Base-by-base conservation (phyloP, 1,140 invertebrate genomes). In the Pogonognathellus flavescens region DNA sequence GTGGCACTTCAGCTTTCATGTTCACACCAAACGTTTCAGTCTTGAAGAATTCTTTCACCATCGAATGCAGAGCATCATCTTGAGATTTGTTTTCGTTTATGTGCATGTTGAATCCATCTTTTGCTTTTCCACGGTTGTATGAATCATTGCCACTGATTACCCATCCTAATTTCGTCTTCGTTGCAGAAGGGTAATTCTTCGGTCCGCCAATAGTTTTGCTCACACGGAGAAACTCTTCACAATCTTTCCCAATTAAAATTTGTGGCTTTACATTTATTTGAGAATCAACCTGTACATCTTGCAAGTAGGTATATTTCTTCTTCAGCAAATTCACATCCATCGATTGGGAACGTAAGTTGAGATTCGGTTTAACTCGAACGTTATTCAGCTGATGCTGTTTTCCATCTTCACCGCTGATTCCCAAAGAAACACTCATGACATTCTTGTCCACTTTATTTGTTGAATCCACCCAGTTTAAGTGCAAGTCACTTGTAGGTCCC, bases 11-110 rank as follows among this genome's bases (percentile, higher is more conserved):
- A n/a, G 50, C n/a, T 7, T 60, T 18, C 41, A 60, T 9, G 16
- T 62, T 31, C 0, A 82, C 53, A 31, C 87, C 85, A 20, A 88
- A 84, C 5, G 50, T 52, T n/a, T 86, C 87, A 2, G 76, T 80
- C 14, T 49, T 22, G 55, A 86, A 88, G 25, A 76, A 84, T 0
- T 49, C 76, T 18, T 84, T 76, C 9, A 86, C 85, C 0, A 86
- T 53, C 9, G 49, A 10, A 20, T 85, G 80, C 9, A 60, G 18
- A 6, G 59, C 59, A 8, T 60, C 59, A 20, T 60, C 59, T n/a
- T 10, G 9, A 9, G 8, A 13, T 76, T 0, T 18, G 9, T 60
- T 18, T 18, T 1, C 18, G 18, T 5, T 1, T 6, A 60, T 8
- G 18, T 22, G 18, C 8, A 18, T 3, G 22, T n/a, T n/a, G n/a